Evolutionary conservation across 2,888 invertebrate genomes (phyloP).

Genomic region (Apomyelois bistriatella): DNA sequence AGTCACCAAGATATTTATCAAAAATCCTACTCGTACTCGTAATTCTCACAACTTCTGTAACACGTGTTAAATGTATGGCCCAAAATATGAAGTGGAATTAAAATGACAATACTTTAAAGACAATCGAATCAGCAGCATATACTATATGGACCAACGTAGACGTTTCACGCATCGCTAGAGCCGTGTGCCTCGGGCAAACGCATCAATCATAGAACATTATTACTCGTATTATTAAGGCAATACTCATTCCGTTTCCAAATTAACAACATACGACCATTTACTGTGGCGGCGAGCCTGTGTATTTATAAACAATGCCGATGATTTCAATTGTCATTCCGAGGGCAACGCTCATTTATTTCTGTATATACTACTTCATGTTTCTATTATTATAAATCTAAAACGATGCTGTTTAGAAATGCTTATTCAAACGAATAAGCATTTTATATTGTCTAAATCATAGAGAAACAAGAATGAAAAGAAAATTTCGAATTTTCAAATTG

Average conservation of each 20-base stretch:
- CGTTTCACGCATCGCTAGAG: slow-evolving; percentile 40
- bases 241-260: slow-evolving; percentile 39
- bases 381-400: neutral
- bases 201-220: slow-evolving; percentile 62
- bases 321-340: slow-evolving; percentile 1
- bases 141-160: slow-evolving; percentile 44
- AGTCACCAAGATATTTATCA: too few species aligned
- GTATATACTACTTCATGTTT: neutral
- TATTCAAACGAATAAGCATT: neutral
- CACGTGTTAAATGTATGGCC: neutral
- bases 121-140: slow-evolving; percentile 52
- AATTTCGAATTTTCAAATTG: too few species aligned
- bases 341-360: slow-evolving; percentile 4
- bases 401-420: neutral
- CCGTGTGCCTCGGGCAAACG: slow-evolving; percentile 48
- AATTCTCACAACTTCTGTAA: neutral
- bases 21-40: neutral
- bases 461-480: slow-evolving; percentile 3
- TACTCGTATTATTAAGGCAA: slow-evolving; percentile 27
- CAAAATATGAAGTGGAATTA: slow-evolving; percentile 14
- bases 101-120: slow-evolving; percentile 42
- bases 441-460: neutral
- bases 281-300: slow-evolving; percentile 7
- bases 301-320: slow-evolving; percentile 5
- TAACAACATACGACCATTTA: slow-evolving; percentile 27